Conservation (phyloP, 1,140 invertebrate species). For the Anastrepha ludens region DNA sequence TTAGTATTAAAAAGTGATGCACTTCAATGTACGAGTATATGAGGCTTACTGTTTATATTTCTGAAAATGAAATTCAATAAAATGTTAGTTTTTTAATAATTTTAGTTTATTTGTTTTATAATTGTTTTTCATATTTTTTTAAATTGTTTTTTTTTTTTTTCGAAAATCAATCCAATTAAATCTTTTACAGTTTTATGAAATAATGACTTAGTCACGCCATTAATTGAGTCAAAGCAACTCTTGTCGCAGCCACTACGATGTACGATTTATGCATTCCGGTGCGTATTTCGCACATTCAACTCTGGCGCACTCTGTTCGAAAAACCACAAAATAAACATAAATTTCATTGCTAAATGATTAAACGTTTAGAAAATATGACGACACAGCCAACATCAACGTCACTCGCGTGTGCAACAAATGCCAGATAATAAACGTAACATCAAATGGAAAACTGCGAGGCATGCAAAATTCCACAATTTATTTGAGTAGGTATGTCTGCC, state of each 20-base stretch:
- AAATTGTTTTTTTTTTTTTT: neutral
- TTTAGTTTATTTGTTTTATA: too few relatives aligned
- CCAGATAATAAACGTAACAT: neutral
- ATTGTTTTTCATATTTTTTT: too few relatives aligned
- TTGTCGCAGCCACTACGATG: constrained; percentile 13
- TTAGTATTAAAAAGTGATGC: too few relatives aligned
- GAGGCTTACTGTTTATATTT: too few relatives aligned
- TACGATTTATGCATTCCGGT: constrained; percentile 25
- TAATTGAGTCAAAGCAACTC: constrained; percentile 1
- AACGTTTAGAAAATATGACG: constrained; percentile 33
- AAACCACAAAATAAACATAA: neutral
- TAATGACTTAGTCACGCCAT: constrained; percentile 21
- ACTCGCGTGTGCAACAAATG: constrained; percentile 26
- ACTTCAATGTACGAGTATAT: too few relatives aligned
- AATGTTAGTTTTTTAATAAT: too few relatives aligned
- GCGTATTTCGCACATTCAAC: constrained; percentile 45
- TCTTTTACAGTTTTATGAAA: constrained; percentile 19
- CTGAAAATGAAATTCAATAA: too few relatives aligned
- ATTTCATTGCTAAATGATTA: constrained; percentile 12
- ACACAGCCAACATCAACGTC: constrained; percentile 22
- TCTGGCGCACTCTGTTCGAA: neutral
- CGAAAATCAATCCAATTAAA: neutral
- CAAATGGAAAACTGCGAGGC: constrained; percentile 2
- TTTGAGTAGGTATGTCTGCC: neutral
- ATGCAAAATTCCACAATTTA: constrained; percentile 25